These are phyloP conservation scores for Scaeva pyrastri DNA, from an alignment of 2,888 invertebrate genomes.

Conservation along the genomic window DNA sequence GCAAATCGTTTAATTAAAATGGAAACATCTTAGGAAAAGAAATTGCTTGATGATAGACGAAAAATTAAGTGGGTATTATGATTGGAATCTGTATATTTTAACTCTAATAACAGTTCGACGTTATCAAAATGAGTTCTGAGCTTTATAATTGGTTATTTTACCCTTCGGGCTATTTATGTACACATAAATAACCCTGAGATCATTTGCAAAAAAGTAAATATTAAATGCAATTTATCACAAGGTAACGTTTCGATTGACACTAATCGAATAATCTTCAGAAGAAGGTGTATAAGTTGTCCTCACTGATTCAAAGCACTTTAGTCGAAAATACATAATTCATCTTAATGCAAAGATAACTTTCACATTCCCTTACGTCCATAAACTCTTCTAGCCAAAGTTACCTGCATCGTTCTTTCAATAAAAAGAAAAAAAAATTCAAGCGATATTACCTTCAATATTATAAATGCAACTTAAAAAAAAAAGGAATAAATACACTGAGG, in stretches of 20 bases:
- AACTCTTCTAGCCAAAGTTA: background rate
- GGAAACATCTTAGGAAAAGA: background rate
- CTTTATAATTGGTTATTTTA: too few species aligned
- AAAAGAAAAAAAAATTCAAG: background rate
- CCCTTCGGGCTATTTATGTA: too few species aligned
- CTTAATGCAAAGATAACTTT: constrained; percentile 5
- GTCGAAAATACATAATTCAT: constrained; percentile 1
- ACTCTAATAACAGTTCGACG: too few species aligned
- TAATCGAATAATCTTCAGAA: background rate
- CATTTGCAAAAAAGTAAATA: too few species aligned
- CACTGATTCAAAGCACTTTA: background rate
- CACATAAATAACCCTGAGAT: too few species aligned
- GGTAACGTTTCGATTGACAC: background rate
- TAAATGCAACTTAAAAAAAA: background rate
- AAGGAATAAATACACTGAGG: constrained; percentile 2
- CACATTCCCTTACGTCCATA: background rate
- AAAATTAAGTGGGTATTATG: too few species aligned
- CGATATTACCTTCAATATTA: constrained; percentile 27
- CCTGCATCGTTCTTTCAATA: background rate
- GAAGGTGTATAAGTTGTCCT: background rate
- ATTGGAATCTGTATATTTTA: too few species aligned
- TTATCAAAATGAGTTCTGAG: too few species aligned
- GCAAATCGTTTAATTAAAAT: background rate
- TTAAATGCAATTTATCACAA: background rate
- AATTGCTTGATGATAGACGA: background rate